Evolutionary conservation across 2,888 invertebrate species (phyloP).

Genomic region (Clostera curtula): DNA sequence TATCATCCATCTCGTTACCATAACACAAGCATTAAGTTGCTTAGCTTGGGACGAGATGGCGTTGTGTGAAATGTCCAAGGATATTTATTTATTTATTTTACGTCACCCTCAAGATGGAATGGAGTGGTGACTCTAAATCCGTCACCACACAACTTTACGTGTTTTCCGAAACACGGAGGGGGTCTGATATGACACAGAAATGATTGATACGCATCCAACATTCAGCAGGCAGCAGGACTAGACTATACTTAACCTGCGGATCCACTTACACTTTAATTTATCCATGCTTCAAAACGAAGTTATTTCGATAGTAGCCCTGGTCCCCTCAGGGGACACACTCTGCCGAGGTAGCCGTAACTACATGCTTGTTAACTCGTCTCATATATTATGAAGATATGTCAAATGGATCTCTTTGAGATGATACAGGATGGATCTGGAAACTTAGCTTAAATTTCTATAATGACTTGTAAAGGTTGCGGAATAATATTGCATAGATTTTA

Average conservation of each 20-base stretch:
- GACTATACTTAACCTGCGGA: slow-evolving; percentile 6
- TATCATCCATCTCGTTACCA: too few species aligned
- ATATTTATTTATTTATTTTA: too few species aligned
- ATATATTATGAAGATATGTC: slow-evolving; percentile 70
- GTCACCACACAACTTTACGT: too few species aligned
- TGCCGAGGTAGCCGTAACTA: slow-evolving; percentile 58
- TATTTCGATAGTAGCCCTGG: slow-evolving; percentile 30
- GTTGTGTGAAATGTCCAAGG: too few species aligned
- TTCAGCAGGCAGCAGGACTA: too few species aligned
- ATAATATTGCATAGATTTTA: background rate
- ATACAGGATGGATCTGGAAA: slow-evolving; percentile 36
- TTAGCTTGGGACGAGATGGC: too few species aligned
- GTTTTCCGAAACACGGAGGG: too few species aligned
- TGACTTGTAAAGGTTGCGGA: background rate
- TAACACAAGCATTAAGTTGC: too few species aligned
- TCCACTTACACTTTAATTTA: slow-evolving; percentile 27
- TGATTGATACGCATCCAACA: too few species aligned
- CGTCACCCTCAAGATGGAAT: too few species aligned
- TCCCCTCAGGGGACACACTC: slow-evolving; percentile 30
- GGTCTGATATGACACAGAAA: too few species aligned
- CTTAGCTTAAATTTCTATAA: background rate
- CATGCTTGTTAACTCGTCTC: slow-evolving; percentile 72
- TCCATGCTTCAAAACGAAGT: slow-evolving; percentile 23
- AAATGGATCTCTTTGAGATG: slow-evolving; percentile 37
- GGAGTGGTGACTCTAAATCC: too few species aligned